Percentiles rank a stretch among this genome's conserved stretches.
Evolutionary conservation across 2,888 invertebrate genomes (phyloP).

Genomic region (Lydus trimaculatus): DNA sequence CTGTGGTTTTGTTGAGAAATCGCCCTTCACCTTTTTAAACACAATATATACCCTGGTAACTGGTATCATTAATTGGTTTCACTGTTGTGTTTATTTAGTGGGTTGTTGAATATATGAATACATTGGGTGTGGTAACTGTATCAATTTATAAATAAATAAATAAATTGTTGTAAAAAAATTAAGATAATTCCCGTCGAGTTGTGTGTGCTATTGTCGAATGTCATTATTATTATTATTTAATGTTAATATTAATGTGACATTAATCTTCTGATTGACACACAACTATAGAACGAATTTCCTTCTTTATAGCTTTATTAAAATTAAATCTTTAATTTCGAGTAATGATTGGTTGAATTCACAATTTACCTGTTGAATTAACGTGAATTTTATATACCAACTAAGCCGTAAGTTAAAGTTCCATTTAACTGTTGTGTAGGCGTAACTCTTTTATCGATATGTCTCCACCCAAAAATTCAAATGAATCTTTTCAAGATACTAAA

Average conservation of each 20-base stretch:
- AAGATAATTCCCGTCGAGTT: constrained; percentile 23
- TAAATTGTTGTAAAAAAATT: constrained; percentile 21
- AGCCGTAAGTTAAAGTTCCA: neutral
- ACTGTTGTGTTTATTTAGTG: constrained; percentile 49
- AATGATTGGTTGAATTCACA: constrained; percentile 17
- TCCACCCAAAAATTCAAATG: neutral
- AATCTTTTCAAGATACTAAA: neutral
- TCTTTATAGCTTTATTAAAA: constrained; percentile 24
- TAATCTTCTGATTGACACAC: constrained; percentile 27
- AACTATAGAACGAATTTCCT: constrained; percentile 26
- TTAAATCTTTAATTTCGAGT: constrained; percentile 24
- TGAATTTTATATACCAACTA: neutral
- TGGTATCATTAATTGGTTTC: constrained; percentile 51
- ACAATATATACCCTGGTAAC: constrained; percentile 34
- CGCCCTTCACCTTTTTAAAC: constrained; percentile 41
- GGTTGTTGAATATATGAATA: constrained; percentile 50
- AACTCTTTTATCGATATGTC: neutral
- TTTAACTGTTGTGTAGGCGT: constrained; percentile 3
- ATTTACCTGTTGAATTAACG: neutral
- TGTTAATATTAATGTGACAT: constrained; percentile 18
- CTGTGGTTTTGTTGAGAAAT: constrained; percentile 19
- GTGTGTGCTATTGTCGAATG: neutral
- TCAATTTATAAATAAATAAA: constrained; percentile 25
- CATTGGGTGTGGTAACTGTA: constrained; percentile 51
- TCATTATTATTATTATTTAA: neutral